These are phyloP conservation scores for Drosophila novamexicana DNA, from an alignment of 1,140 invertebrate species.

Conservation along the genomic window DNA sequence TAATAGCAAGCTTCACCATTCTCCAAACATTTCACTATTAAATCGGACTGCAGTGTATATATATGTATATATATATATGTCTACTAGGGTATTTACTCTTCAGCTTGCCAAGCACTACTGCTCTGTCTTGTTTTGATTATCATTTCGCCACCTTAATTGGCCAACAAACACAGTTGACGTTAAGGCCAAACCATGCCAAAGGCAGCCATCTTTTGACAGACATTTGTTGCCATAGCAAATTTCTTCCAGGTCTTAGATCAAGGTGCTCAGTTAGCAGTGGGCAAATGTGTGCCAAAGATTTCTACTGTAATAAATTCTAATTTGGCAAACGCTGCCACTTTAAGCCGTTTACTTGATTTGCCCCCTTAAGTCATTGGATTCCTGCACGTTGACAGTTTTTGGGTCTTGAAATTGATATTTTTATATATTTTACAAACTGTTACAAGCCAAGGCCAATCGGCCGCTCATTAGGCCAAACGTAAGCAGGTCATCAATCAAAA, in stretches of 20 bases:
- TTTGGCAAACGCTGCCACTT: background rate
- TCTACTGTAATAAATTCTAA: background rate
- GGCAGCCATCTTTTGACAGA: conserved; percentile 13
- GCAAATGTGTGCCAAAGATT: background rate
- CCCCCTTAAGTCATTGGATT: background rate
- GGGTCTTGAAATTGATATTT: background rate
- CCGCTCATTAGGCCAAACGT: background rate
- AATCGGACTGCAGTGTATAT: no score
- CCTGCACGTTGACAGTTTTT: conserved; percentile 1
- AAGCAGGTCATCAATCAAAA: conserved; percentile 32
- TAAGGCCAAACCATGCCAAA: background rate
- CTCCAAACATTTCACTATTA: no score
- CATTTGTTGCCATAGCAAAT: conserved; percentile 1
- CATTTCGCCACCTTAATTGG: conserved; percentile 62
- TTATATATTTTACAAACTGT: background rate
- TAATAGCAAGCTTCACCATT: no score
- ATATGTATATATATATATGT: no score
- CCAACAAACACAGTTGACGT: conserved; percentile 30
- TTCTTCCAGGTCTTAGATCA: conserved; percentile 6
- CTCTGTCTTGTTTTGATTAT: conserved; percentile 41
- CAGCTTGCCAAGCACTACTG: background rate
- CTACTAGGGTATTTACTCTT: background rate
- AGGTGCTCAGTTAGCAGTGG: background rate
- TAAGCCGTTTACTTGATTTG: background rate
- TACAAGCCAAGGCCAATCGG: background rate